These are phyloP conservation scores for Tanypteryx hageni DNA, from an alignment of 2,888 invertebrate species.

Conservation along the genomic window DNA sequence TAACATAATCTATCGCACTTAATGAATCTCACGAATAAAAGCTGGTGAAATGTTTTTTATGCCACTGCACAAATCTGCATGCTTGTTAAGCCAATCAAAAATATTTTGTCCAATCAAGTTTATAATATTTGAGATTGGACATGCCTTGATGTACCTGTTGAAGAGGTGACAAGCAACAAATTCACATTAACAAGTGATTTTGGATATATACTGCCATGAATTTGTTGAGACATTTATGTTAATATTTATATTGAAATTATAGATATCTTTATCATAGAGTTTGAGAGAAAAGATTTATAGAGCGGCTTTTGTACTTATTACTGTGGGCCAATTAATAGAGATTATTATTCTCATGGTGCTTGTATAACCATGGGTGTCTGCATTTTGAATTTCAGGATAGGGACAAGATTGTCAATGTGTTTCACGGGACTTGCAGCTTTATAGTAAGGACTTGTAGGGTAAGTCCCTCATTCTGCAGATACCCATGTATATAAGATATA, in stretches of 20 bases:
- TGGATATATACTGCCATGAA: conserved; percentile 48
- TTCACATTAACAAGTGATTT: conserved; percentile 40
- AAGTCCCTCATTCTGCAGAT: conserved; percentile 49
- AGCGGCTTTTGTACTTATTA: conserved; percentile 58
- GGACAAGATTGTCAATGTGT: conserved; percentile 40
- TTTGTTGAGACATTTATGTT: conserved; percentile 61
- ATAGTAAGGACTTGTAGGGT: conserved; percentile 9
- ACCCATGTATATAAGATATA: conserved; percentile 21
- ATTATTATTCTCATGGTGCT: conserved; percentile 54
- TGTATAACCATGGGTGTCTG: conserved; percentile 43
- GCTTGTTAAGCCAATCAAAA: conserved; percentile 27
- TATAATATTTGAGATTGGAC: conserved; percentile 39
- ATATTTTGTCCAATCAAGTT: conserved; percentile 25
- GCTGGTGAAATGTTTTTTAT: neutral
- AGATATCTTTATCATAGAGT: conserved; percentile 51
- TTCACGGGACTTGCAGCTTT: conserved; percentile 6
- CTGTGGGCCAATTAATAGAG: conserved; percentile 53
- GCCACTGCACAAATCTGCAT: conserved; percentile 57
- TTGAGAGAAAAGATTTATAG: conserved; percentile 53
- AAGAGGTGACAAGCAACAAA: neutral
- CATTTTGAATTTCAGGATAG: conserved; percentile 5
- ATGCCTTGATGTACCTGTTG: conserved; percentile 55
- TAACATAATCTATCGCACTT: neutral
- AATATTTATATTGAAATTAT: conserved; percentile 54
- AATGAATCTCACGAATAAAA: neutral